phyloP scores from a whole-genome alignment of 92 coral and sea anemone species.

The Galaxea fascicularis region DNA sequence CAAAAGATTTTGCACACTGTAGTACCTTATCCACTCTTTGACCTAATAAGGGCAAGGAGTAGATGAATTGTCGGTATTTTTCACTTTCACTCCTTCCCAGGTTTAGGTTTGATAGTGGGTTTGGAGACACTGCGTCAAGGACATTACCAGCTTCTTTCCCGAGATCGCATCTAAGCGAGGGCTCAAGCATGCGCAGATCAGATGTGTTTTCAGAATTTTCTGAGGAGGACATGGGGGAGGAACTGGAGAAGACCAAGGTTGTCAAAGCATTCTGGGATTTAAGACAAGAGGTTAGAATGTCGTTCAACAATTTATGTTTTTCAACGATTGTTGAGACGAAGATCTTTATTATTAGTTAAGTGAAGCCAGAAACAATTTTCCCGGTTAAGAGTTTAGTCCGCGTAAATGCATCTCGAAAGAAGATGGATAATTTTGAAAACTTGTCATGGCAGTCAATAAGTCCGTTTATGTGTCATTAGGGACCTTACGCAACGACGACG shows the following conservation, averaged over 20 bases:
- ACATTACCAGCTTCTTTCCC: conserved; percentile 49
- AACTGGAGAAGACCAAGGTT: conserved; percentile 91
- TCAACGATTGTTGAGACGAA: not conserved
- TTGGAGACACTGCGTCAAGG: conserved; percentile 67
- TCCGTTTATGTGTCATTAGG: too few species aligned
- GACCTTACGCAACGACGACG: too few species aligned
- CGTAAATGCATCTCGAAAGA: too few species aligned
- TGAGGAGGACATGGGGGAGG: conserved; percentile 86
- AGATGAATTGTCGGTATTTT: too few species aligned
- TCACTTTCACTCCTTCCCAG: conserved; percentile 34
- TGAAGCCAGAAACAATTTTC: not conserved
- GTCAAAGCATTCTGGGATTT: conserved; percentile 98
- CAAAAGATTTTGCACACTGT: too few species aligned
- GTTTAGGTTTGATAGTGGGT: conserved; percentile 80
- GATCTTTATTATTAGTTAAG: not conserved
- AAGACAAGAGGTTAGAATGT: conserved; percentile 86
- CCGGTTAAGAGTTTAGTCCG: not conserved
- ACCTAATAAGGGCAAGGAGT: too few species aligned
- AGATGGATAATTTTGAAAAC: too few species aligned
- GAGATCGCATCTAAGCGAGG: conserved; percentile 74
- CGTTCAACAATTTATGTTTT: too few species aligned
- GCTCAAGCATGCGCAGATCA: conserved; percentile 77
- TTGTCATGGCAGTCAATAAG: too few species aligned
- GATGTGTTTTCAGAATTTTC: conserved; percentile 34
- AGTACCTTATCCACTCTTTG: too few species aligned